phyloP scores from a whole-genome alignment of 2,888 invertebrate species.

The Eilema depressum region DNA sequence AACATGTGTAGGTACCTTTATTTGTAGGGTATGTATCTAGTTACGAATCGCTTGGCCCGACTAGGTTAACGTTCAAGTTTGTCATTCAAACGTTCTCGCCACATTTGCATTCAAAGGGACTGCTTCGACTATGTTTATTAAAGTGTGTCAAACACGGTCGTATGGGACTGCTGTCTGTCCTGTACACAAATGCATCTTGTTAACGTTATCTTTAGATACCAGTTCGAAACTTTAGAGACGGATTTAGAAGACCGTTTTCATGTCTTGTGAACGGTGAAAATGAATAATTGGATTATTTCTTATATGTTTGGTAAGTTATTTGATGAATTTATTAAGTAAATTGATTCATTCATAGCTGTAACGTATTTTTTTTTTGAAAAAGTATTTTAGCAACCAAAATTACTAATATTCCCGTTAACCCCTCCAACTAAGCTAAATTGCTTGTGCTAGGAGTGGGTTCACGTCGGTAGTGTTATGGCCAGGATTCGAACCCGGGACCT shows the following conservation, averaged over 20 bases:
- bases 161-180: background rate
- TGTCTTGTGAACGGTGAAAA: background rate
- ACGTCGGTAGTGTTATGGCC: too few species aligned
- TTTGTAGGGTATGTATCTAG: background rate
- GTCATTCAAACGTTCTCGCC: slow-evolving; percentile 13
- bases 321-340: background rate
- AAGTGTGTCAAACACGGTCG: slow-evolving; percentile 9
- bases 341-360: background rate
- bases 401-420: too few species aligned
- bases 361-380: too few species aligned
- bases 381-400: too few species aligned
- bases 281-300: too few species aligned
- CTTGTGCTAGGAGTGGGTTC: too few species aligned
- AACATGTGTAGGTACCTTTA: slow-evolving; percentile 35
- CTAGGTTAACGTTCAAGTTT: slow-evolving; percentile 18
- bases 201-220: background rate
- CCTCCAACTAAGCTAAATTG: too few species aligned
- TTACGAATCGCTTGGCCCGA: slow-evolving; percentile 10
- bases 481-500: too few species aligned
- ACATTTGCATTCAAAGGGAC: slow-evolving; percentile 21
- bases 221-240: background rate
- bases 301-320: background rate
- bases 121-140: slow-evolving; percentile 10
- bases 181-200: background rate
- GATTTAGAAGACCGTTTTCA: background rate